Evolutionary conservation across 2,888 invertebrate species (phyloP).

Genomic region (Onchidella celtica): DNA sequence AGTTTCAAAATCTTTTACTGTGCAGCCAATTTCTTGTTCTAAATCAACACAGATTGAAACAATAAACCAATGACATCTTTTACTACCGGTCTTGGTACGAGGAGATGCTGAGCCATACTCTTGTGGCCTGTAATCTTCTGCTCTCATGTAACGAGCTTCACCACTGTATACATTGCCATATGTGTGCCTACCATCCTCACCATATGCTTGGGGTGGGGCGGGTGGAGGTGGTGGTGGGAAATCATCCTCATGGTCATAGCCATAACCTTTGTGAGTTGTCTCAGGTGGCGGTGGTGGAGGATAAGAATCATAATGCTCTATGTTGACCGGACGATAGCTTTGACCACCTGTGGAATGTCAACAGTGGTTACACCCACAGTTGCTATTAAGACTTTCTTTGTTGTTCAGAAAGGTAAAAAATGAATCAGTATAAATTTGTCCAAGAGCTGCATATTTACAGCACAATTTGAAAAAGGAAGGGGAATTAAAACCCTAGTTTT

Average conservation of each 20-base stretch:
- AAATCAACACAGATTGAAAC: not conserved
- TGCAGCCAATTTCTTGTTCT: too few species aligned
- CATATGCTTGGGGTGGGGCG: constrained; percentile 54
- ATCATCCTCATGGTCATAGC: constrained; percentile 64
- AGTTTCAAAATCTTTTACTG: not conserved
- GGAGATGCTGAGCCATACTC: constrained; percentile 15
- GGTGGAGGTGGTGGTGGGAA: constrained; percentile 71
- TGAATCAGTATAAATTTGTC: too few species aligned
- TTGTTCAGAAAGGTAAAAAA: too few species aligned
- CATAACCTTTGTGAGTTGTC: constrained; percentile 59
- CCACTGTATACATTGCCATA: constrained; percentile 48
- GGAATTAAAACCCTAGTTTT: too few species aligned
- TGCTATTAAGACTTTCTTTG: too few species aligned
- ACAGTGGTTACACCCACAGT: too few species aligned
- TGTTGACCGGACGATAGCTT: constrained; percentile 60
- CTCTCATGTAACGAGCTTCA: constrained; percentile 47
- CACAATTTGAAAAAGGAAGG: too few species aligned
- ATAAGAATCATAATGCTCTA: constrained; percentile 53
- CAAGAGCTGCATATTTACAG: too few species aligned
- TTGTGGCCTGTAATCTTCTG: constrained; percentile 46
- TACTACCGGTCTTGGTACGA: not conserved
- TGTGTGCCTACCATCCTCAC: constrained; percentile 40
- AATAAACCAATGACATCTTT: not conserved
- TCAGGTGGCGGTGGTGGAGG: constrained; percentile 66
- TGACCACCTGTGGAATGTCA: constrained; percentile 59